These are phyloP conservation scores for Pluvialis apricaria DNA, from an alignment of 2,113 vertebrate genomes.

Conservation along the genomic window DNA sequence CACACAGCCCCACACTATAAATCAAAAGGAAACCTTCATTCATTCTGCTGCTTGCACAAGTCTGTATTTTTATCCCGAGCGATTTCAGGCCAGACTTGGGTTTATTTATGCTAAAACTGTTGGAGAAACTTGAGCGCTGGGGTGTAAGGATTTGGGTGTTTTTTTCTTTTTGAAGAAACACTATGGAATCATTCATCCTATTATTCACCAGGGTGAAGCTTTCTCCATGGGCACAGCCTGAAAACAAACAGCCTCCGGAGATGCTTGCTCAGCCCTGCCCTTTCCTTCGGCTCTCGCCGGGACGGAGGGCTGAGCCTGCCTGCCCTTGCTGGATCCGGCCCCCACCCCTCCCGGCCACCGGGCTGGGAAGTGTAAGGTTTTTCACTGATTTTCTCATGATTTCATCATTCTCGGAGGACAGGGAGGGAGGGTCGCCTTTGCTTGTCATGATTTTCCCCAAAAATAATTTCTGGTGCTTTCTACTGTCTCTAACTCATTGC, in stretches of 20 bases:
- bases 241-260: not conserved
- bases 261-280: not conserved
- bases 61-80: not conserved
- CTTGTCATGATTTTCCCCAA: not conserved
- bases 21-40: not conserved
- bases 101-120: not conserved
- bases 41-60: not conserved
- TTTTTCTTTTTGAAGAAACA: not conserved
- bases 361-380: not conserved
- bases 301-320: not conserved
- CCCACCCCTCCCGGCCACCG: not conserved
- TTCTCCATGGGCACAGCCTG: not conserved
- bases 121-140: not conserved
- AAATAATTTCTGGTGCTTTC: not conserved
- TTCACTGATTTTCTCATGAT: not conserved
- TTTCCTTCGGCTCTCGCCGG: not conserved
- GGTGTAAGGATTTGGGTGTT: not conserved
- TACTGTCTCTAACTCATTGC: not conserved
- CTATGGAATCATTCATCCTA: not conserved
- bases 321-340: not conserved
- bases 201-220: not conserved
- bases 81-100: not conserved
- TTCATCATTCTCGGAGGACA: not conserved
- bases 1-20: not conserved
- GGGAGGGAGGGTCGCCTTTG: accelerated